A percentile compares a stretch with the other conserved stretches of the same genome.
phyloP scores from a whole-genome alignment of 2,888 invertebrate species.

The Rhingia campestris region DNA sequence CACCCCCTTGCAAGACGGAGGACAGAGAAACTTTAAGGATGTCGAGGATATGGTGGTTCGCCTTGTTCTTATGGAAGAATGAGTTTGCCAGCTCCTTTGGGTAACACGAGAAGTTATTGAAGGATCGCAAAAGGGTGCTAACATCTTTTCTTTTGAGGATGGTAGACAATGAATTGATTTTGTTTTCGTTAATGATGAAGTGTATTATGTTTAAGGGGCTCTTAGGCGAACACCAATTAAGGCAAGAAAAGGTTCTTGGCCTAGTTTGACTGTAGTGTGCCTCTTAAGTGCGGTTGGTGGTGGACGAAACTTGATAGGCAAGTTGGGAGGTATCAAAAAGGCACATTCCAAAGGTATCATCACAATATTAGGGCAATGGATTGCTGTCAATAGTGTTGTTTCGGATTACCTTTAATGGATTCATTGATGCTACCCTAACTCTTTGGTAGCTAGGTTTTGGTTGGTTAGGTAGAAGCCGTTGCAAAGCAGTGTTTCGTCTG shows the following conservation, averaged over 20 bases:
- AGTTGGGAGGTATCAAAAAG: too few species aligned
- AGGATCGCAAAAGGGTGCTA: conserved; percentile 41
- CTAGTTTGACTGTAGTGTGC: conserved; percentile 4
- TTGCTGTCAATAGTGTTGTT: too few species aligned
- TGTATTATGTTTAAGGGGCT: conserved; percentile 17
- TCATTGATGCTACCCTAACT: too few species aligned
- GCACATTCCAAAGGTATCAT: too few species aligned
- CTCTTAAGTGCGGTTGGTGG: too few species aligned
- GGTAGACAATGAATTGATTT: conserved; percentile 46
- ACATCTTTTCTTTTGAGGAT: conserved; percentile 20
- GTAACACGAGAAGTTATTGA: conserved; percentile 59
- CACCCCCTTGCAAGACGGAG: conserved; percentile 9
- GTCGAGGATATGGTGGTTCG: background rate
- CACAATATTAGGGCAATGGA: too few species aligned
- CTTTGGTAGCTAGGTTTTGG: too few species aligned
- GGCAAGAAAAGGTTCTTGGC: conserved; percentile 3
- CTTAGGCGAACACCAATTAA: conserved; percentile 36
- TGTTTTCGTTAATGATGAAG: conserved; percentile 32
- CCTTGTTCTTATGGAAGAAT: conserved; percentile 42
- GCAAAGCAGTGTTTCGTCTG: too few species aligned
- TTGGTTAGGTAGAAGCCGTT: too few species aligned
- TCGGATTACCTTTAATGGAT: too few species aligned
- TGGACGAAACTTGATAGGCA: too few species aligned
- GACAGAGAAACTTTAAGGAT: conserved; percentile 27
- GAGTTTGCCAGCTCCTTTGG: conserved; percentile 46